phyloP scores from a whole-genome alignment of 1,140 invertebrate species.

The Hetaerina americana region DNA sequence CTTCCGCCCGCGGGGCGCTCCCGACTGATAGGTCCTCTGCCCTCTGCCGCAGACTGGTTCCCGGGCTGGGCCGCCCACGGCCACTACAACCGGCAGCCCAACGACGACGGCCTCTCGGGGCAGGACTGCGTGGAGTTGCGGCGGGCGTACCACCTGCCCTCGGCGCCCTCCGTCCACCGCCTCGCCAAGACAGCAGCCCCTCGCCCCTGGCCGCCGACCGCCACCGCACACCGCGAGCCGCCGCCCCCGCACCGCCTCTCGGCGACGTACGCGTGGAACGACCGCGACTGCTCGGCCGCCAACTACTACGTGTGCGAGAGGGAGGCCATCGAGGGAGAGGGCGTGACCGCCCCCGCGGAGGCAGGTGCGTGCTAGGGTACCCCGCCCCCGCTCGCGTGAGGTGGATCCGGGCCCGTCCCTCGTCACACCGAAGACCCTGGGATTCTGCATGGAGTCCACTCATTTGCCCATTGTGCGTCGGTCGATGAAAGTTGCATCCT shows the following conservation, averaged over 20 bases:
- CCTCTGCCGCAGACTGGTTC: conserved; percentile 63
- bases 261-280: conserved; percentile 58
- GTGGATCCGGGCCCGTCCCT: conserved; percentile 57
- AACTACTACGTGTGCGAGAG: conserved; percentile 61
- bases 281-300: conserved; percentile 49
- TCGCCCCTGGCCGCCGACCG: background rate
- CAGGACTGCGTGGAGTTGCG: conserved; percentile 68
- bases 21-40: too few species aligned
- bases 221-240: conserved; percentile 11
- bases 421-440: too few species aligned
- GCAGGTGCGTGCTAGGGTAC: conserved; percentile 29
- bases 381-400: conserved; percentile 52
- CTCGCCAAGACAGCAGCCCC: conserved; percentile 16
- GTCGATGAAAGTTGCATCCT: too few species aligned
- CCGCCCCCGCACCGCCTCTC: conserved; percentile 16
- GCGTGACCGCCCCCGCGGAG: background rate
- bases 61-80: conserved; percentile 50
- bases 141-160: conserved; percentile 41
- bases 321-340: conserved; percentile 6
- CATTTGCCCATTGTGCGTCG: too few species aligned
- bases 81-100: conserved; percentile 55
- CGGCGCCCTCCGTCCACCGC: conserved; percentile 24
- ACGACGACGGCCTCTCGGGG: conserved; percentile 60
- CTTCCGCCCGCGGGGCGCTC: too few species aligned
- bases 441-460: too few species aligned